phyloP scores from a whole-genome alignment of 1,140 invertebrate genomes.

The Eupeodes corollae region DNA sequence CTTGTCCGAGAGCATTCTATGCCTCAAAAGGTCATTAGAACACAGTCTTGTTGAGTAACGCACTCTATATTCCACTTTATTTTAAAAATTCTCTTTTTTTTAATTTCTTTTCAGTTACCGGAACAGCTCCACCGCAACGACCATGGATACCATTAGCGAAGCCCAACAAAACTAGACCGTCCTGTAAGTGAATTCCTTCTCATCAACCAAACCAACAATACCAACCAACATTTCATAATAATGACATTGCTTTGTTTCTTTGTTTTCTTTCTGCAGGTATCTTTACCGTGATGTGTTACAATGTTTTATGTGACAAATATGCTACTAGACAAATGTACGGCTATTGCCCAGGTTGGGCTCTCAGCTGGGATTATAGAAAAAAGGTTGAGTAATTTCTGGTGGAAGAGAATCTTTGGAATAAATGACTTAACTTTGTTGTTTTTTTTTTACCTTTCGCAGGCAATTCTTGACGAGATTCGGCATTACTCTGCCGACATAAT shows the following conservation, averaged over 20 bases:
- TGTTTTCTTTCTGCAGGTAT: slow-evolving; percentile 53
- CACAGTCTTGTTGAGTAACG: too few relatives aligned
- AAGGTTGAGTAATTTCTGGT: slow-evolving; percentile 44
- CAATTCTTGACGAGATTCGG: slow-evolving; percentile 93
- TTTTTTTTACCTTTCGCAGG: slow-evolving; percentile 1
- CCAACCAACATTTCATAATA: slow-evolving; percentile 4
- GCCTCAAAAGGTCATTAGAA: too few relatives aligned
- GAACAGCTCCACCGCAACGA: slow-evolving; percentile 75
- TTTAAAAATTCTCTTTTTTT: slow-evolving; percentile 7
- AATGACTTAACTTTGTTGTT: neutral
- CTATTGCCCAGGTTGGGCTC: slow-evolving; percentile 93
- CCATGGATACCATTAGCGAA: slow-evolving; percentile 86
- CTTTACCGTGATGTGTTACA: slow-evolving; percentile 99
- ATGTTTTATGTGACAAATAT: slow-evolving; percentile 98
- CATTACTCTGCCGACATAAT: slow-evolving; percentile 97
- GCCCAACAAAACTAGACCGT: slow-evolving; percentile 72
- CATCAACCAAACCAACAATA: slow-evolving; percentile 3
- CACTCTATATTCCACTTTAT: too few relatives aligned
- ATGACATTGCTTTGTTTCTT: neutral
- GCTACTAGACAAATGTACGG: slow-evolving; percentile 95
- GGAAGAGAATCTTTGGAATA: neutral
- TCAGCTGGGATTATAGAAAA: slow-evolving; percentile 97
- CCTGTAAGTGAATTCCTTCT: slow-evolving; percentile 55
- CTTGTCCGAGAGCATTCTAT: too few relatives aligned
- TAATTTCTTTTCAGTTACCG: slow-evolving; percentile 68